Evolutionary conservation across 2,888 invertebrate genomes (phyloP), one percentile per base, ranked within the genome.

Genomic region (Argyra leucocephala): DNA sequence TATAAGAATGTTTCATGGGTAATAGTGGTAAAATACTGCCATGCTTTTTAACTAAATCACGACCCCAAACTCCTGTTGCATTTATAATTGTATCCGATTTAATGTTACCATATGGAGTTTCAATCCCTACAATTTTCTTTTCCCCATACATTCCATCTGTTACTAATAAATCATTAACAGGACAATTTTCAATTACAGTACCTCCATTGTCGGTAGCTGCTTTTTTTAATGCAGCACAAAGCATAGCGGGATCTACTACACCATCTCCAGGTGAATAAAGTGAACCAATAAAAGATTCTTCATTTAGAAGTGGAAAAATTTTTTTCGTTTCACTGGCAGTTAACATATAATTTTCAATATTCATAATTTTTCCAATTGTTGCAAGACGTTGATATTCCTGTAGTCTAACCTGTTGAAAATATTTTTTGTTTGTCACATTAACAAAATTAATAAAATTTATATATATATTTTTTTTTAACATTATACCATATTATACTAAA

Each of bases 1-100:
- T 87, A 74, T 94, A 96, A 0, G 94, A 88, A 75, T 96, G 95
- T 73, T 91, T 91, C 85, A 94, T 90, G 0, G 93, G 88, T 15
- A 89, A 81, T 37, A 94, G 72, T 0, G 95, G 95, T 18, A 95
- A 83, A 65, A 84, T 78, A 0, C 87, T 74, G 7, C 78, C 79
- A 63, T 76, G 74, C 23, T 73, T 76, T 37, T 75, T 74, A 3
- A 78, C 72, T 66, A 95, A 81, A 66, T 88, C 84, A 5, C 88
- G 85, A 0, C 92, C 88, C 95, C 95, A 96, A 0, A 86, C 92
- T 31, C 80, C 92, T 84, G 78, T 78, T 1, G 80, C 79, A 69
- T 93, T 93, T 3, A 95, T 86, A 1, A 95, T 85, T 68, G 86
- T 85, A 69, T 86, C 86, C 0, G 93, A 91, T 73, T 85, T 88